Evolutionary conservation across 2,797 vertebrate species (phyloP).

Genomic region (Macropodus opercularis): DNA sequence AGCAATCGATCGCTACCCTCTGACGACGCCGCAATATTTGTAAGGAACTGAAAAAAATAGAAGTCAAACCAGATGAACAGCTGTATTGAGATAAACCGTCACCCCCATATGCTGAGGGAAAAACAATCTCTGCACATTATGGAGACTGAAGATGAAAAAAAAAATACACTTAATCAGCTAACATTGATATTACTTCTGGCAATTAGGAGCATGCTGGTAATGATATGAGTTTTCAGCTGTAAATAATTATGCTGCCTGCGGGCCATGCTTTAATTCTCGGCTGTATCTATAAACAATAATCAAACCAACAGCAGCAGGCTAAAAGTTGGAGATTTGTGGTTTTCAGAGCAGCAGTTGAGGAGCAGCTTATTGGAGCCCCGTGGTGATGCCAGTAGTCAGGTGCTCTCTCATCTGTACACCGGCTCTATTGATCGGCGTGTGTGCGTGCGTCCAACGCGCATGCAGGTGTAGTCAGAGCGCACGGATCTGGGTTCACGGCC

Average conservation of each 20-base stretch:
- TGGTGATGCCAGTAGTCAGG: constrained; percentile 91
- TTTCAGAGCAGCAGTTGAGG: constrained; percentile 81
- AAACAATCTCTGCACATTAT: constrained; percentile 92
- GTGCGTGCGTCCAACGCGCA: constrained; percentile 48
- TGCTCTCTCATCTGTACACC: constrained; percentile 82
- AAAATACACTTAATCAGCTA: constrained; percentile 92
- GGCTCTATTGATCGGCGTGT: constrained; percentile 87
- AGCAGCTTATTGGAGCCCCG: constrained; percentile 88
- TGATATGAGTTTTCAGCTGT: constrained; percentile 99
- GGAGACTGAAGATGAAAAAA: constrained; percentile 77
- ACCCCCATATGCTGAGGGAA: constrained; percentile 87
- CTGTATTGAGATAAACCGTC: constrained; percentile 84
- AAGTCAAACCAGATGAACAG: constrained; percentile 81
- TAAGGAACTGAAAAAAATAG: constrained; percentile 68
- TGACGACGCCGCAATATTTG: constrained; percentile 68
- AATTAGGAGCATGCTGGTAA: constrained; percentile 99
- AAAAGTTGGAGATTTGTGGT: constrained; percentile 89
- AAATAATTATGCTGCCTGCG: constrained; percentile 99
- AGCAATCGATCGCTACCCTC: constrained; percentile 72
- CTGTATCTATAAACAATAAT: constrained; percentile 99
- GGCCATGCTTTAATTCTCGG: constrained; percentile 98
- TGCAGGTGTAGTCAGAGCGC: constrained; percentile 27
- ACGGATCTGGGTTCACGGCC: constrained; percentile 5
- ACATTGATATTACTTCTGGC: constrained; percentile 99
- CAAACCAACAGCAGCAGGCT: constrained; percentile 90